Conservation (phyloP, 2,888 invertebrate species). For the Argynnis bischoffii region DNA sequence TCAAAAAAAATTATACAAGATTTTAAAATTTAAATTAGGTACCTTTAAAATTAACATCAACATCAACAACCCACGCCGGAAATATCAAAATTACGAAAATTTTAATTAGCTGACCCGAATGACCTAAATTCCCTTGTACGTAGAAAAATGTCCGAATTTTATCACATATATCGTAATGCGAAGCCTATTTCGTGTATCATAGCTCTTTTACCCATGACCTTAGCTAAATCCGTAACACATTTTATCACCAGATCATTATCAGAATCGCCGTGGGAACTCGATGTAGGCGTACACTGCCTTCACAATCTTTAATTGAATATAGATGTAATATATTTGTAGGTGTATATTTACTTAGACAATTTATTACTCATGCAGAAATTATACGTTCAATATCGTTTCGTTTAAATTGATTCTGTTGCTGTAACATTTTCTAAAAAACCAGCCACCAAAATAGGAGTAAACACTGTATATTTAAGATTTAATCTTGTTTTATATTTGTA, state of each 20-base stretch:
- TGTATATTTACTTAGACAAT: slow-evolving; percentile 16
- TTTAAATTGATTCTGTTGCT: neutral
- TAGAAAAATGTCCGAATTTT: neutral
- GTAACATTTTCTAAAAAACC: too few relatives aligned
- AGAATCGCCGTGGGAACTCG: slow-evolving; percentile 37
- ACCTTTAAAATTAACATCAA: too few relatives aligned
- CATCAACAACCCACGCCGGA: too few relatives aligned
- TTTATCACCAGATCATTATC: slow-evolving; percentile 34
- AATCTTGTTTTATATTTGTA: too few relatives aligned
- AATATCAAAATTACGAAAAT: slow-evolving; percentile 1
- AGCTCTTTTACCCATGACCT: slow-evolving; percentile 31
- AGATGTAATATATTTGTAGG: slow-evolving; percentile 5
- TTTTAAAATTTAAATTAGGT: too few relatives aligned
- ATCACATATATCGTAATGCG: neutral
- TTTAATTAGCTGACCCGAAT: neutral
- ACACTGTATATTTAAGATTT: too few relatives aligned
- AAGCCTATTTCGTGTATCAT: neutral
- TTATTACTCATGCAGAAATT: slow-evolving; percentile 10
- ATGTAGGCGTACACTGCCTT: slow-evolving; percentile 36
- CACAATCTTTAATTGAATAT: slow-evolving; percentile 14
- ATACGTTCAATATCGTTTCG: neutral
- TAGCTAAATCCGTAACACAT: slow-evolving; percentile 35
- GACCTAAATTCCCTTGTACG: neutral
- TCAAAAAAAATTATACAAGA: too few relatives aligned
- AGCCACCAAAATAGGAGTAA: too few relatives aligned